Evolutionary conservation across 2,113 vertebrate species (phyloP).

Genomic region (Phocoena phocoena): DNA sequence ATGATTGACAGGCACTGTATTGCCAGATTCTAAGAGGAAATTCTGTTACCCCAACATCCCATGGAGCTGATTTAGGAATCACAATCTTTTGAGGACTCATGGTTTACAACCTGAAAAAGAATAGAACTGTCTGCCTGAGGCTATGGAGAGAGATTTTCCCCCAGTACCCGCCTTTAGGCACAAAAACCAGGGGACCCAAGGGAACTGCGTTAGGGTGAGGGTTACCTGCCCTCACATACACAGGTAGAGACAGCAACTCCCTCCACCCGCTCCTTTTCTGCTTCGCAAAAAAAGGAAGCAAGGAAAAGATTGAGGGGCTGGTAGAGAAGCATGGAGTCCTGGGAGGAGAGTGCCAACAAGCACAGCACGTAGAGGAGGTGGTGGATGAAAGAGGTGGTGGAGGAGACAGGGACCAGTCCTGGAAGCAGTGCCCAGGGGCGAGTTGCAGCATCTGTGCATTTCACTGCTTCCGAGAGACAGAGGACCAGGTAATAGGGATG

Average conservation of each 20-base stretch:
- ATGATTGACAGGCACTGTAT: background rate
- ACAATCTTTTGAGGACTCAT: background rate
- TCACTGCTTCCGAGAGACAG: background rate
- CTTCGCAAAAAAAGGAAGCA: background rate
- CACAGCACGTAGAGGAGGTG: no score
- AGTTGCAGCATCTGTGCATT: background rate
- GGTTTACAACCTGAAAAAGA: background rate
- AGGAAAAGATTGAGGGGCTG: background rate
- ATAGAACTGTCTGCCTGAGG: background rate
- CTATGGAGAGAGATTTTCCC: background rate
- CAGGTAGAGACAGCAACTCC: no score
- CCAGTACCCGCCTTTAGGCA: background rate
- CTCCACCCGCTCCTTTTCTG: background rate
- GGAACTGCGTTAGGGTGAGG: no score
- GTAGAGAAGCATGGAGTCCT: background rate
- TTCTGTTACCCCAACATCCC: background rate
- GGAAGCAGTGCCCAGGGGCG: fast-evolving
- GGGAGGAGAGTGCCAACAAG: background rate
- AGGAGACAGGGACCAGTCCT: background rate
- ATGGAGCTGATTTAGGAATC: background rate
- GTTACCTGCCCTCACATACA: background rate
- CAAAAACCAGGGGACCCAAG: background rate
- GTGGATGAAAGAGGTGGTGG: background rate
- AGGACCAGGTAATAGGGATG: no score
- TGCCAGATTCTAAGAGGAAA: background rate